Base-by-base conservation (phyloP, 2,888 invertebrate species). In the Callosobruchus maculatus region DNA sequence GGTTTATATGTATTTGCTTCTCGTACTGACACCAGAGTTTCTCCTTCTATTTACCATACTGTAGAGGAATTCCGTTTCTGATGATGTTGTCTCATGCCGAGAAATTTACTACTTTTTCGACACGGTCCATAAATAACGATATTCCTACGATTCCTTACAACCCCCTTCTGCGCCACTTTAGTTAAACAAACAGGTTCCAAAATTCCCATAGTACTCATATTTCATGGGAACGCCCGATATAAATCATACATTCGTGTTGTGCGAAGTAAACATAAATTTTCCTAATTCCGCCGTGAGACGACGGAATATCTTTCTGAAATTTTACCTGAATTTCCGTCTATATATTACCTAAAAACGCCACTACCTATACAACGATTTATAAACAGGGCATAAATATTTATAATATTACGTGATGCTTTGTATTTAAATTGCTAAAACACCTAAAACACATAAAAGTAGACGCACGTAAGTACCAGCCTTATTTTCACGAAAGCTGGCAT, bases 391-490 rank as follows among this genome's bases (percentile, higher is more conserved):
- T 49, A 49, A 49, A 49, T 49, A 49, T 49, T 49, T 49, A 49
- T 49, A 49, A 49, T 21, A 21, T 68, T 68, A 21, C 68, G 68
- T 68, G 68, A 68, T 22, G 68, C 68, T 68, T 68, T 22, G 68
- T 68, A 68, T 68, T 68, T 21, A 68, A 68, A 68, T 68, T 68
- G 68, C 22, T 22, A 22, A 68, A 68, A 68, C 68, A 68, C 68
- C 81, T 80, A 21, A 49, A 49, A 49, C 49, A 49, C 49, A 49
- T 49, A 49, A 49, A 49, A 49, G 49, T 49, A 26, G 71, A 22
- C 31, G 31, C 20, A 49, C 21, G 66, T 71, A 31, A 71, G 70
- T 68, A 68, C 68, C 4, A 20, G 49, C 49, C 49, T 49, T 13
- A 49, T 49, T 49, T 30, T 49, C 49, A 49, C 13, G 49, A 49